Evolutionary conservation across 2,113 vertebrate genomes (phyloP).

Genomic region (Gymnorhina tibicen): DNA sequence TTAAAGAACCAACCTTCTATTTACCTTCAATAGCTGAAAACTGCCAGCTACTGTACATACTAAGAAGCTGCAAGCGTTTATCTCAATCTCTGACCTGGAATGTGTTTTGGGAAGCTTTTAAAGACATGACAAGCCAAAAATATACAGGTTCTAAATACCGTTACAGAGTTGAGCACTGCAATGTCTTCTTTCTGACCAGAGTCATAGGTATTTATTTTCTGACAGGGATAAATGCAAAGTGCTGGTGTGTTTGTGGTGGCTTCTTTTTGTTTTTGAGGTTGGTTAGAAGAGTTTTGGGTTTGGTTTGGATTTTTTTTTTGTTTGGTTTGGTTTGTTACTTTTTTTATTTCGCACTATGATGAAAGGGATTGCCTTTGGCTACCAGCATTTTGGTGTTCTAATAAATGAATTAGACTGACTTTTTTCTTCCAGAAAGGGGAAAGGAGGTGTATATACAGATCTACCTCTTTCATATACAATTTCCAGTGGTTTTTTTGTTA

Average conservation of each 20-base stretch:
- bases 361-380: background rate
- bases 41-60: background rate
- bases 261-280: background rate
- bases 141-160: background rate
- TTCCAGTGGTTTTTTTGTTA: background rate
- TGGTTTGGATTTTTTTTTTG: background rate
- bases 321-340: background rate
- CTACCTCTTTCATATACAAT: background rate
- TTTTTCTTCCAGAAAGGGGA: background rate
- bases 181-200: background rate
- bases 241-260: background rate
- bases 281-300: background rate
- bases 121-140: background rate
- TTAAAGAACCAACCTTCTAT: background rate
- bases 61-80: background rate
- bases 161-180: background rate
- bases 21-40: background rate
- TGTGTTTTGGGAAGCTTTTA: background rate
- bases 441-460: background rate
- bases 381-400: background rate
- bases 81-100: background rate
- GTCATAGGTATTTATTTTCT: background rate
- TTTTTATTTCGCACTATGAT: background rate
- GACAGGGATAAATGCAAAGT: background rate
- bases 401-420: background rate